These are phyloP conservation scores for Cyrtodaria siliqua DNA, from an alignment of 2,888 invertebrate species.

Conservation along the genomic window DNA sequence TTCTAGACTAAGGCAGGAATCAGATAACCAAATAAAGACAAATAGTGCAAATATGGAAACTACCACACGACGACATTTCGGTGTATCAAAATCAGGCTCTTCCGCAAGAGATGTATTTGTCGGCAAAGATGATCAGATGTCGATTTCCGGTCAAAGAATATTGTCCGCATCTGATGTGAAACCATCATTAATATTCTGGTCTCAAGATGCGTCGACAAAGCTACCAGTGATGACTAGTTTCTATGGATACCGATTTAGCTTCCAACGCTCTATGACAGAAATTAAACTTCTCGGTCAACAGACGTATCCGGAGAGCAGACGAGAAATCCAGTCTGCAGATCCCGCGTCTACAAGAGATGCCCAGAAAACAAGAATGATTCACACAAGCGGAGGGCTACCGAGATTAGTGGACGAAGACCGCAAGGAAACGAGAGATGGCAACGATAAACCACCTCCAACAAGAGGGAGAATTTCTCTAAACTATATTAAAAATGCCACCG, in stretches of 20 bases:
- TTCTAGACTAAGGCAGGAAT: slow-evolving; percentile 6
- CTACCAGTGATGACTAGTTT: slow-evolving; percentile 45
- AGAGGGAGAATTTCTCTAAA: too few species aligned
- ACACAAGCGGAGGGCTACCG: neutral
- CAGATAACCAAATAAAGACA: slow-evolving; percentile 6
- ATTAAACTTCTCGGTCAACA: slow-evolving; percentile 58
- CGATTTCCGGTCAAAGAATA: too few species aligned
- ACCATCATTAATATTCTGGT: slow-evolving; percentile 40
- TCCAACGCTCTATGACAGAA: slow-evolving; percentile 53
- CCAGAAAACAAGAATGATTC: neutral
- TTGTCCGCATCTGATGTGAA: neutral
- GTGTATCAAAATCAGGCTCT: too few species aligned
- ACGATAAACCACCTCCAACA: too few species aligned
- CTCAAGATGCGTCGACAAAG: slow-evolving; percentile 59
- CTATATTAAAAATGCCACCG: too few species aligned
- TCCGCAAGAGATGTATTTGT: too few species aligned
- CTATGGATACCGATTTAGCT: slow-evolving; percentile 44
- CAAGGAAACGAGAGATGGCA: too few species aligned
- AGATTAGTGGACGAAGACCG: too few species aligned
- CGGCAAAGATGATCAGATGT: too few species aligned
- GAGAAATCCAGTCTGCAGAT: slow-evolving; percentile 43
- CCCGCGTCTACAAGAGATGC: slow-evolving; percentile 5
- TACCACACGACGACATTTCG: neutral
- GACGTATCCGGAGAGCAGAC: slow-evolving; percentile 24
- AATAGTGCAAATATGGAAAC: neutral